Evolutionary conservation across 1,140 invertebrate species (phyloP), one percentile per base, ranked within the genome.

Genomic region (Augochlora pura): DNA sequence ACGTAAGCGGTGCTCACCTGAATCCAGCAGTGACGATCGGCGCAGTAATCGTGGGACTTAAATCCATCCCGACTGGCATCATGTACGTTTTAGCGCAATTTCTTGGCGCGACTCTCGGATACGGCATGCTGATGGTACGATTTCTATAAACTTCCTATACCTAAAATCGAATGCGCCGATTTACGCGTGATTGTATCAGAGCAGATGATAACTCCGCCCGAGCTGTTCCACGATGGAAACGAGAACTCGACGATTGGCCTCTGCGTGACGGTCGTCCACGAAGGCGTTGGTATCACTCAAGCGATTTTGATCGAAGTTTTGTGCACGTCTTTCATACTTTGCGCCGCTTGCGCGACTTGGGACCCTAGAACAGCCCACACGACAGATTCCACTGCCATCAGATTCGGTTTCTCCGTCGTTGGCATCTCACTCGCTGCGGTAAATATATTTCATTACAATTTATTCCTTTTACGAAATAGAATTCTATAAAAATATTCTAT

Each of bases 1-100:
- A 96, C 84, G 93, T 96, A 77, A 96, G 95, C 76, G 95, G 95
- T 67, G 94, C 95, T 12, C 95, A 96, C 77, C 93, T 98, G 84
- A 98, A 98, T 89, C 97, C 97, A 4, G 95, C 96, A 1, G 95
- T 98, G 0, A 96, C 96, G 4, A 90, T 96, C 8, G 95, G 95
- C 1, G 95, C 97, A 12, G 91, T 96, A 1, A 94, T 95, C 25
- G 90, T 96, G 32, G 94, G 95, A 7, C 84, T 95, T 49, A 94
- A 95, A 59, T 94, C 95, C 23, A 87, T 97, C 12, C 92, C 95
- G 10, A 94, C 97, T 63, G 95, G 95, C 4, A 87, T 96, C 1
- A 87, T 96, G 39, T 98, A 97, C 88, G 90, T 96, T 23, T 84
- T 96, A 16, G 95, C 94, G 32, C 96, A 98, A 92, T 92, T 96